phyloP scores from a whole-genome alignment of 2,888 invertebrate genomes.

The Plagiodera versicolora region DNA sequence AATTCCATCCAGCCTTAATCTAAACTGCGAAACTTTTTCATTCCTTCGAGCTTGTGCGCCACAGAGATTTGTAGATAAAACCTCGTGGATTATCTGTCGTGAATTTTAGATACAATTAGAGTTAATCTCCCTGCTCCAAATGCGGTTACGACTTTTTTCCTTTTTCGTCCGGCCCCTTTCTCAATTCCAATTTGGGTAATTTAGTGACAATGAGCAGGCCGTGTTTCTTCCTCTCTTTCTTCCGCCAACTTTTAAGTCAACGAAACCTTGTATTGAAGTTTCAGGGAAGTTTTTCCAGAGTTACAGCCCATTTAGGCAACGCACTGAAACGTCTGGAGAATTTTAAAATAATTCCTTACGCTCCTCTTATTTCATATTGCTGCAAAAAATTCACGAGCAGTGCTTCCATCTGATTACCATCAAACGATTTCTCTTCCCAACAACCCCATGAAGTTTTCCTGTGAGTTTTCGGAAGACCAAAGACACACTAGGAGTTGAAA shows the following conservation, averaged over 20 bases:
- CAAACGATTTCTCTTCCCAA: no score
- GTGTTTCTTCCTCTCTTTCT: slow-evolving; percentile 1
- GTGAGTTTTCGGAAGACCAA: no score
- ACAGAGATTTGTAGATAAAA: slow-evolving; percentile 41
- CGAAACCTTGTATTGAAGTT: slow-evolving; percentile 1
- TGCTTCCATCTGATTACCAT: no score
- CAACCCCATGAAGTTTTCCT: no score
- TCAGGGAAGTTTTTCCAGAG: background rate
- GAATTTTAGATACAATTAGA: slow-evolving; percentile 48
- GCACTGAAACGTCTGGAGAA: background rate
- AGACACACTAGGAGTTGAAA: no score
- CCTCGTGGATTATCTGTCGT: slow-evolving; percentile 41
- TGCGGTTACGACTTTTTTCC: slow-evolving; percentile 26
- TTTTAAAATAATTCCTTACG: background rate
- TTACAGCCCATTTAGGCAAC: background rate
- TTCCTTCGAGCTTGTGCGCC: slow-evolving; percentile 31
- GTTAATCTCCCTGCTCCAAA: slow-evolving; percentile 42
- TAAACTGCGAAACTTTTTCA: slow-evolving; percentile 32
- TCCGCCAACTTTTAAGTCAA: slow-evolving; percentile 9
- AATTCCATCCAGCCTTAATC: slow-evolving; percentile 38
- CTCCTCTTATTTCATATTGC: background rate
- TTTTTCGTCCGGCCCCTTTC: slow-evolving; percentile 15
- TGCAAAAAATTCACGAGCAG: no score
- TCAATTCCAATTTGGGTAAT: slow-evolving; percentile 22
- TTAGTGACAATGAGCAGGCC: slow-evolving; percentile 13